Percentiles rank a stretch among this genome's conserved stretches.
Conservation (phyloP, 1,140 invertebrate species). For the Tetramorium parvispinum region DNA sequence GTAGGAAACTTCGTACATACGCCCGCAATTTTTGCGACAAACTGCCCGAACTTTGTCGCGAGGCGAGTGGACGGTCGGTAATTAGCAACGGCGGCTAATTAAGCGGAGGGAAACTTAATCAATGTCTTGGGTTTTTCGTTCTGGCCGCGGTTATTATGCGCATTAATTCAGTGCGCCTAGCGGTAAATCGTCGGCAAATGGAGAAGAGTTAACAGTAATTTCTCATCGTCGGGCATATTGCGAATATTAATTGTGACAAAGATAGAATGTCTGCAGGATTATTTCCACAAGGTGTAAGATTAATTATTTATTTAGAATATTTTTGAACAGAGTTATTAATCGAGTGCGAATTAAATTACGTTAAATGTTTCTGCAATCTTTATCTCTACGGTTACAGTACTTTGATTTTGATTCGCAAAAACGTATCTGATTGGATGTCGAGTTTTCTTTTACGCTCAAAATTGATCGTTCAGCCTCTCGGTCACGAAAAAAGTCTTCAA, state of each 20-base stretch:
- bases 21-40: neutral
- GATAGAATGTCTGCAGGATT: neutral
- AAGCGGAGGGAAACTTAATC: constrained; percentile 49
- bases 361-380: neutral
- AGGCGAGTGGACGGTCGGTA: neutral
- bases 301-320: constrained; percentile 4
- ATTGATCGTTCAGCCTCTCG: neutral
- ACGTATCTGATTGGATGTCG: constrained; percentile 35
- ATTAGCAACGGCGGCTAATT: constrained; percentile 46
- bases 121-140: constrained; percentile 31
- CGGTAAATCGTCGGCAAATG: neutral
- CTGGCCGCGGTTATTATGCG: constrained; percentile 19
- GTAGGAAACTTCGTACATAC: neutral
- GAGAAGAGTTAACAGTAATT: neutral
- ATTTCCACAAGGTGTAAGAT: neutral
- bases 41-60: neutral
- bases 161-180: constrained; percentile 17
- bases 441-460: neutral
- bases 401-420: constrained; percentile 44
- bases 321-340: neutral
- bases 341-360: neutral
- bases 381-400: neutral
- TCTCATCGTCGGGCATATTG: constrained; percentile 29
- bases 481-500: neutral
- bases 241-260: constrained; percentile 7